phyloP scores from a whole-genome alignment of 2,888 invertebrate genomes.

The Dione vanillae region DNA sequence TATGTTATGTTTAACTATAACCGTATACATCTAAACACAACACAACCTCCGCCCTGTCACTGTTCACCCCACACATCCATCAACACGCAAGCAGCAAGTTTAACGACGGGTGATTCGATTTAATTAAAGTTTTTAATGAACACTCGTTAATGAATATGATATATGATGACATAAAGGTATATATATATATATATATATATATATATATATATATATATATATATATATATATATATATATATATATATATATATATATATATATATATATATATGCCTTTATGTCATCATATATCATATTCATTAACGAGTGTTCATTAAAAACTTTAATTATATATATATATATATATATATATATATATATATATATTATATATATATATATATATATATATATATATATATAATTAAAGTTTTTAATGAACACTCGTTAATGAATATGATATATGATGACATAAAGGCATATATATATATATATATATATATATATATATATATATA shows the following conservation, averaged over 20 bases:
- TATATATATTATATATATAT: no score
- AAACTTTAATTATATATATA: no score
- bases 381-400: no score
- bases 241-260: background rate
- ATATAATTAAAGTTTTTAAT: slow-evolving; percentile 10
- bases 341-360: no score
- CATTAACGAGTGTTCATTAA: no score
- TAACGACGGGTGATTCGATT: slow-evolving; percentile 3
- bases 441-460: background rate
- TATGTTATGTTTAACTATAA: no score
- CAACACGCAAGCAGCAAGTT: background rate
- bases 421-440: slow-evolving; percentile 3
- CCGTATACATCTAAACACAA: no score
- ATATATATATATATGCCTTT: background rate
- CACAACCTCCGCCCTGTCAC: no score
- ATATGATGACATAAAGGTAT: background rate
- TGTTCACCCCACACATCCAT: no score
- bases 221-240: no score
- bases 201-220: no score
- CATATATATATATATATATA: background rate
- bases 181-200: no score
- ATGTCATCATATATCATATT: background rate
- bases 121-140: slow-evolving; percentile 12
- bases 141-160: slow-evolving; percentile 3
- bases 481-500: background rate